Base-by-base conservation (phyloP, 1,140 invertebrate genomes). In the Neodiprion virginianus region DNA sequence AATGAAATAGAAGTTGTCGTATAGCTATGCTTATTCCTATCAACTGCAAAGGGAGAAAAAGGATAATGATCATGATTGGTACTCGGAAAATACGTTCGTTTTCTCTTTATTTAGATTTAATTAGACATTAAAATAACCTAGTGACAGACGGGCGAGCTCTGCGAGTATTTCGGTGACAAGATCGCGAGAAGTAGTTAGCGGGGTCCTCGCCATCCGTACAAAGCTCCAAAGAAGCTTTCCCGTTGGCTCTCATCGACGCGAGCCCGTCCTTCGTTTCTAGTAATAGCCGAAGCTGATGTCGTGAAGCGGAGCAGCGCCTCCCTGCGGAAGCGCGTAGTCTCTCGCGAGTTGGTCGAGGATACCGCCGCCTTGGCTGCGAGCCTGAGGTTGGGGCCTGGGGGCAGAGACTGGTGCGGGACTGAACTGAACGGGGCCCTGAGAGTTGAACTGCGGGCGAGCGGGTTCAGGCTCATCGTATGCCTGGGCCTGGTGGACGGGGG, bases 211-310 rank as follows among this genome's bases (percentile, higher is more conserved):
- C 28, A 40, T 2, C 28, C 28, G 28, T 5, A 3, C 28, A 40
- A 40, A 40, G 28, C 28, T 40, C 28, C 28, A 40, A 40, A 40
- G 28, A 40, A 40, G 28, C 28, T 3, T 40, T 1, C 28, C 28
- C 28, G 0, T 40, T 40, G 28, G 28, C 28, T 40, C 28, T 40
- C 28, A 1, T 40, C 28, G 28, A 40, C 28, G 28, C 28, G 28
- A 40, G 28, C 28, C 28, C 28, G 28, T 40, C 53, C n/a, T 17
- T 17, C 11, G 53, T 7, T 11, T 68, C 88, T 90, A 93, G 83
- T 92, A 94, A 76, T 92, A 92, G 79, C 94, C 93, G 80, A 95
- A 96, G 73, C 93, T 93, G 82, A 95, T 95, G 82, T 95, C 94
- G 80, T 95, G 94, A 17, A 94, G 86, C 0, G 94, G 91, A 3